These are phyloP conservation scores for Zaprionus gabonicus DNA, from an alignment of 1,140 invertebrate species.

Conservation along the genomic window DNA sequence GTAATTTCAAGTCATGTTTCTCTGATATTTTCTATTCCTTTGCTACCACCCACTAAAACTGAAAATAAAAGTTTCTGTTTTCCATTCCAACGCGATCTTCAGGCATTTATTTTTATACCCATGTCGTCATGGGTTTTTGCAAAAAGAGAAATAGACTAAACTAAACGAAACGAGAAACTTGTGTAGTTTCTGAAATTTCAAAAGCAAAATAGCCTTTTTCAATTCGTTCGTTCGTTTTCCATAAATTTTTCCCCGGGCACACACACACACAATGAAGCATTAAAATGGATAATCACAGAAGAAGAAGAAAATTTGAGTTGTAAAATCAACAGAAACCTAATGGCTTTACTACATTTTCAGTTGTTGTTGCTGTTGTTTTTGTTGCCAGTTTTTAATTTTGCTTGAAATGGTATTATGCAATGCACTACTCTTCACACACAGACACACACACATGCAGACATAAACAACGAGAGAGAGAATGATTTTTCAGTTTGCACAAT, in stretches of 20 bases:
- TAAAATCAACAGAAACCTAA: constrained; percentile 63
- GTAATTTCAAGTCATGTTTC: no score
- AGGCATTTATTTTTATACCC: constrained; percentile 70
- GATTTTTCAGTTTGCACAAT: constrained; percentile 72
- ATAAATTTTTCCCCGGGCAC: constrained; percentile 27
- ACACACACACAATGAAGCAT: constrained; percentile 12
- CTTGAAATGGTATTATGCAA: constrained; percentile 80
- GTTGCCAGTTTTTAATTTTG: constrained; percentile 47
- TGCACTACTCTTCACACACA: constrained; percentile 60
- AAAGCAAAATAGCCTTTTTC: constrained; percentile 32
- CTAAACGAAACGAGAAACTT: constrained; percentile 18
- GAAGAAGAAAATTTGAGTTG: constrained; percentile 19
- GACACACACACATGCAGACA: constrained; percentile 29
- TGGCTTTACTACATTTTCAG: constrained; percentile 48
- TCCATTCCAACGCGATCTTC: constrained; percentile 8
- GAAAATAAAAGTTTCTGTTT: background rate
- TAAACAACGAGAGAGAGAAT: constrained; percentile 55
- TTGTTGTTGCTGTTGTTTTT: constrained; percentile 28
- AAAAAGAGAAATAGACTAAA: constrained; percentile 25
- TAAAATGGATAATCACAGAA: constrained; percentile 37
- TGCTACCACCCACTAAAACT: background rate
- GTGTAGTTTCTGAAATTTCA: constrained; percentile 25
- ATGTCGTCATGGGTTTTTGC: constrained; percentile 68
- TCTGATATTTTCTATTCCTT: background rate
- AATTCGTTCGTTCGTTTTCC: constrained; percentile 34